Evolutionary conservation across 2,113 vertebrate species (phyloP), one percentile per base, ranked within the genome.

Genomic region (Callocephalon fimbriatum): DNA sequence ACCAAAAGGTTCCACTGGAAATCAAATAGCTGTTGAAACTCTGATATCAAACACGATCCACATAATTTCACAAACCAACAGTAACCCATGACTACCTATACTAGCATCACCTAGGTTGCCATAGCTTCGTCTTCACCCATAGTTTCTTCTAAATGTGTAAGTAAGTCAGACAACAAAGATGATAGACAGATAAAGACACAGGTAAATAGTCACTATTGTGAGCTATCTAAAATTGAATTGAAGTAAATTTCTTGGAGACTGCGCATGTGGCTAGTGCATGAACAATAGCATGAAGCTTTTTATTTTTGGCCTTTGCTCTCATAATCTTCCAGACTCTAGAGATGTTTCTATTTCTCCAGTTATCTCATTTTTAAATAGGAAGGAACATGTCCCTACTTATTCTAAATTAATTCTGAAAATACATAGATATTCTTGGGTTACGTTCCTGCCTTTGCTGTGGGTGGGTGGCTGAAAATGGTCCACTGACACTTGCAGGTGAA

Each of bases 331-430:
- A 72, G 35, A 47, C 9, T 66, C 87, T 37, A 51, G 42, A 74
- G 23, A 35, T 37, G 50, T 42, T 82, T 96, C 82, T 45, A n/a
- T 51, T 82, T 37, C 18, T 18, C 14, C 32, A 77, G n/a, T 80
- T 92, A 81, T 20, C 47, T 22, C 0, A 13, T 93, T 73, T 58
- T 93, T 94, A 59, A 83, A 78, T 73, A 35, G 31, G 56, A 94
- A 67, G 48, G 71, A 95, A 63, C 26, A 82, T 70, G 48, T 65
- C 50, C 91, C 70, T 37, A 12, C 27, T 83, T 40, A 50, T 12
- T 85, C 62, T 56, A 90, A 78, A 93, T n/a, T 72, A 62, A 95
- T 91, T 63, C 72, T 77, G 87, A 44, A 95, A 97, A 91, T 66
- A 31, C 38, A 27, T 14, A 1, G 2, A 70, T 66, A 73, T 68